These are phyloP conservation scores for Nanger granti DNA, from an alignment of 2,113 vertebrate genomes.

Conservation along the genomic window DNA sequence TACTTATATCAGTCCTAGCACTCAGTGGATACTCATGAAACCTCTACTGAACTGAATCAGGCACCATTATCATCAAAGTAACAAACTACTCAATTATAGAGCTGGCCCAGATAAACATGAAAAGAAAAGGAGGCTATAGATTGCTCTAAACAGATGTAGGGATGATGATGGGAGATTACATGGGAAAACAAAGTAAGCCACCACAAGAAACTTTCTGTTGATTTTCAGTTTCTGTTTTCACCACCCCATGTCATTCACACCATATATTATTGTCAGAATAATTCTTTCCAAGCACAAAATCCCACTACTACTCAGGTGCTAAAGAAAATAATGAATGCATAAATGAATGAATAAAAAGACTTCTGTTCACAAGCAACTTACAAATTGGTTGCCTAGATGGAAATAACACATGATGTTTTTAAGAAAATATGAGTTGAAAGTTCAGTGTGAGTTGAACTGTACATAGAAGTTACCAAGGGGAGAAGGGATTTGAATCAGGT, in stretches of 20 bases:
- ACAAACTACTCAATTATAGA: background rate
- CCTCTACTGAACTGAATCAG: background rate
- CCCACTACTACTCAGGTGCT: background rate
- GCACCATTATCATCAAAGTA: background rate
- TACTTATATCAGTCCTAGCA: background rate
- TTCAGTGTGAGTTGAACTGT: background rate
- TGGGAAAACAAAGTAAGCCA: background rate
- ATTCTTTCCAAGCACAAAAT: background rate
- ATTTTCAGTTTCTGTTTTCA: background rate
- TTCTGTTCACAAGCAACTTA: constrained; percentile 1
- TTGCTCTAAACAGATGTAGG: background rate
- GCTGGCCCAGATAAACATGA: background rate
- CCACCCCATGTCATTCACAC: background rate
- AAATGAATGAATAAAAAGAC: background rate
- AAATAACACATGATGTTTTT: background rate
- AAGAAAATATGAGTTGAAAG: constrained; percentile 32
- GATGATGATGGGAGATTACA: background rate
- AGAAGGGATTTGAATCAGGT: background rate
- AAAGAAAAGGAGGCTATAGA: background rate
- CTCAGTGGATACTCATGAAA: background rate
- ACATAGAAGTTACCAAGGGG: background rate
- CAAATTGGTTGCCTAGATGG: background rate
- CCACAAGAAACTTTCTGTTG: background rate
- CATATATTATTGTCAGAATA: background rate
- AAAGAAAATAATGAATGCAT: background rate